Evolutionary conservation across 2,113 vertebrate genomes (phyloP).

Genomic region (Nesoenas mayeri): DNA sequence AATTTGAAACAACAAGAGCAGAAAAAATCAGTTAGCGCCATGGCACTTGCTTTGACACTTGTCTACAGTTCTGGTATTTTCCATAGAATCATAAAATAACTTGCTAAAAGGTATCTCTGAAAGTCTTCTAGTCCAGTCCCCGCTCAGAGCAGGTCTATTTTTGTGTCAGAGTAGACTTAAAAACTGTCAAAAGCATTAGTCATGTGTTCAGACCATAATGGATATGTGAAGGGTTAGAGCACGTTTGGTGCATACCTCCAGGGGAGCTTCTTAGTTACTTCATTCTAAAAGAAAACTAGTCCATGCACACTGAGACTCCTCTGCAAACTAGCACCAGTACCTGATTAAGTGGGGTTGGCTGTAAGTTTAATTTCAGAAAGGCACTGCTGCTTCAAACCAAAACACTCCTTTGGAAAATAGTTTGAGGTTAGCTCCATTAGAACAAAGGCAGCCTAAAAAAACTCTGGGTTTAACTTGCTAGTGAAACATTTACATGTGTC

Average conservation of each 20-base stretch:
- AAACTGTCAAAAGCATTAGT: not conserved
- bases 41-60: not conserved
- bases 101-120: not conserved
- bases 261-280: not conserved
- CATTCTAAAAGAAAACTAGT: not conserved
- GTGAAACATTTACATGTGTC: not conserved
- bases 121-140: not conserved
- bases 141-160: not conserved
- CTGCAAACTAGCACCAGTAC: not conserved
- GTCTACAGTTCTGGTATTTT: not conserved
- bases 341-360: not conserved
- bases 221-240: not conserved
- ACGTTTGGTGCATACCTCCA: not conserved
- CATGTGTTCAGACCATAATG: not conserved
- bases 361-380: not conserved
- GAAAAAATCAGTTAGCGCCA: not conserved
- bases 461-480: not conserved
- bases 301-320: not conserved
- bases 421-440: not conserved
- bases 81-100: not conserved
- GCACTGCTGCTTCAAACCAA: not conserved
- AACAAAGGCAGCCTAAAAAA: not conserved
- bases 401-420: not conserved
- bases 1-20: not conserved
- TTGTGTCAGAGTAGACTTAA: not conserved